Evolutionary conservation across 2,797 vertebrate species (phyloP).

Genomic region (Ctenopoma kingsleyae): DNA sequence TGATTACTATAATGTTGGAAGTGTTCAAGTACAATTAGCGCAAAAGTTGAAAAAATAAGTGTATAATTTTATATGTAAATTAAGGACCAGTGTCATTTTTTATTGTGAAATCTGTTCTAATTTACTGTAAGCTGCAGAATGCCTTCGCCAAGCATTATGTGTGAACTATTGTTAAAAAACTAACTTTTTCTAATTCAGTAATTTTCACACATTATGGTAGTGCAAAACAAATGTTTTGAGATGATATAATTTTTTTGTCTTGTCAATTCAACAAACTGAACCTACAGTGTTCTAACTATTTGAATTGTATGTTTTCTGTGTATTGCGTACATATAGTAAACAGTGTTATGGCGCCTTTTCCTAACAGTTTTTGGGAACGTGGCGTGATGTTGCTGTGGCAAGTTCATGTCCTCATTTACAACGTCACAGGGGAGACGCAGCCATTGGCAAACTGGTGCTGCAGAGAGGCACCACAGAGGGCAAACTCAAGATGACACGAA

Average conservation of each 20-base stretch:
- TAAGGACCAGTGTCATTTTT: too few species aligned
- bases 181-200: background rate
- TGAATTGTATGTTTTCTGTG: background rate
- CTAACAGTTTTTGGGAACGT: constrained; percentile 90
- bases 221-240: too few species aligned
- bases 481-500: constrained; percentile 65
- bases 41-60: too few species aligned
- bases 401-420: constrained; percentile 82
- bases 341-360: background rate
- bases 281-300: background rate
- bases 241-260: too few species aligned
- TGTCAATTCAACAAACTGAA: background rate
- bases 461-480: constrained; percentile 29
- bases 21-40: too few species aligned
- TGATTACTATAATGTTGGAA: too few species aligned
- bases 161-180: too few species aligned
- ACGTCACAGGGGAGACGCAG: constrained; percentile 66
- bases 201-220: background rate
- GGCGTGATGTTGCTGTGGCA: constrained; percentile 87
- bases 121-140: too few species aligned
- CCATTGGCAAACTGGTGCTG: constrained; percentile 85
- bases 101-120: background rate
- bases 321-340: background rate
- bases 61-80: too few species aligned
- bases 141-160: too few species aligned